phyloP scores from a whole-genome alignment of 1,140 invertebrate species.

The Wasmannia auropunctata region DNA sequence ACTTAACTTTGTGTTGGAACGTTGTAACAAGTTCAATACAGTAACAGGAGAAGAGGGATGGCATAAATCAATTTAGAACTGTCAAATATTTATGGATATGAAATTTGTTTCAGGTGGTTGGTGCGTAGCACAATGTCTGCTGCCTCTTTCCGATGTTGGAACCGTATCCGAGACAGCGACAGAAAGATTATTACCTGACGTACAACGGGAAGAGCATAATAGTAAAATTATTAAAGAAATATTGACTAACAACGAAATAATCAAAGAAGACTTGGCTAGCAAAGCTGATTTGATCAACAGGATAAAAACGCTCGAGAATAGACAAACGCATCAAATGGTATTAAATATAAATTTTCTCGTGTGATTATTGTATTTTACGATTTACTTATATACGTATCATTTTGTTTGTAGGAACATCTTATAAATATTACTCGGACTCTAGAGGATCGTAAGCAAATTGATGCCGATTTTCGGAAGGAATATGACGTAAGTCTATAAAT shows the following conservation, averaged over 20 bases:
- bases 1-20: constrained; percentile 43
- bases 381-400: constrained; percentile 38
- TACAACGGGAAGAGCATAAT: not conserved
- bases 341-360: constrained; percentile 55
- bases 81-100: constrained; percentile 12
- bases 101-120: constrained; percentile 77
- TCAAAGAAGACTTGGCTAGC: not conserved
- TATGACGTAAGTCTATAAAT: constrained; percentile 72
- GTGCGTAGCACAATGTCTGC: constrained; percentile 65
- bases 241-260: not conserved
- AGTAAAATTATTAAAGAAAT: not conserved
- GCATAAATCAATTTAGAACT: constrained; percentile 5
- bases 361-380: not conserved
- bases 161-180: not conserved
- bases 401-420: constrained; percentile 67
- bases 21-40: constrained; percentile 36
- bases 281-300: constrained; percentile 59
- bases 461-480: constrained; percentile 61
- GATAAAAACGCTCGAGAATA: constrained; percentile 75
- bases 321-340: constrained; percentile 71
- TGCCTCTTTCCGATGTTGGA: constrained; percentile 12
- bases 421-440: constrained; percentile 68
- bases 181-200: not conserved
- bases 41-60: constrained; percentile 45
- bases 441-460: constrained; percentile 60